Evolutionary conservation across 2,113 vertebrate genomes (phyloP).

Genomic region (Synodontis membranacea): DNA sequence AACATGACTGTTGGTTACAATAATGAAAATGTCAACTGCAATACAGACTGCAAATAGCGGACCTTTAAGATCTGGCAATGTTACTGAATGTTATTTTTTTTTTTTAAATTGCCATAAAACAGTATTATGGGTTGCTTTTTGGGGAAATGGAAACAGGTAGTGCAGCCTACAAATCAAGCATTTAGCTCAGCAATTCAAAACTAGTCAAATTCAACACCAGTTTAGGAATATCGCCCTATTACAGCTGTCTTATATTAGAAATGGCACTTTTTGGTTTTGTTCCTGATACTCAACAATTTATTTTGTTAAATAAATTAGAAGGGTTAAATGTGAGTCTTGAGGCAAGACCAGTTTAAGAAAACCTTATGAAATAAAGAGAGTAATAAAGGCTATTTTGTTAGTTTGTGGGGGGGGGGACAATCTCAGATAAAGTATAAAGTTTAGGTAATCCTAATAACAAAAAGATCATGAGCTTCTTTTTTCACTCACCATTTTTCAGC

Average conservation of each 20-base stretch:
- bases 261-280: too few relatives aligned
- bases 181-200: not conserved
- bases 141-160: not conserved
- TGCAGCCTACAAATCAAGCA: not conserved
- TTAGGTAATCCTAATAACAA: not conserved
- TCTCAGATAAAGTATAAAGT: not conserved
- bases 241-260: not conserved
- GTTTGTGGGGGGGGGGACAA: too few relatives aligned
- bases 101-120: not conserved
- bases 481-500: not conserved
- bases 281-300: too few relatives aligned
- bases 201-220: not conserved
- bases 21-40: not conserved
- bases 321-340: too few relatives aligned
- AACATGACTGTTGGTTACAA: not conserved
- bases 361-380: too few relatives aligned
- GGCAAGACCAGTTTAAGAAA: too few relatives aligned
- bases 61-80: not conserved
- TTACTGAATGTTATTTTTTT: not conserved
- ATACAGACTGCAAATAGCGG: not conserved
- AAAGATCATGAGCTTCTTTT: not conserved
- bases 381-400: too few relatives aligned
- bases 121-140: not conserved
- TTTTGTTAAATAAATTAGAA: too few relatives aligned
- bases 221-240: not conserved